A percentile compares a stretch with the other conserved stretches of the same genome.
Evolutionary conservation across 2,888 invertebrate species (phyloP).

Genomic region (Kryphioiulus occultus): DNA sequence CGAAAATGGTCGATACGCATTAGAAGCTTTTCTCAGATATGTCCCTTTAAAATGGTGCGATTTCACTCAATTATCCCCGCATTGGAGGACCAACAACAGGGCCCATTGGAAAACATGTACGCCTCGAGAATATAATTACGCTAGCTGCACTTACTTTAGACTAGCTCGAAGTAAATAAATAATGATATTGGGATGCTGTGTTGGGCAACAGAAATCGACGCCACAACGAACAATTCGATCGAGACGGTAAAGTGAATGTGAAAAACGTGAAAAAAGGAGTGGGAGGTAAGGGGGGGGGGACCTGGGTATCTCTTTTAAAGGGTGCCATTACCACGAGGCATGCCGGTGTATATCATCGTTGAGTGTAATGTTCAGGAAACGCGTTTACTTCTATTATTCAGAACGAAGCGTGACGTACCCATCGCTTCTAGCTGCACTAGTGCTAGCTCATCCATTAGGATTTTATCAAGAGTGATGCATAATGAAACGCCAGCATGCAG

Average conservation of each 20-base stretch:
- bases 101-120: background rate
- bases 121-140: background rate
- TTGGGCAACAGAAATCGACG: constrained; percentile 11
- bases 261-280: background rate
- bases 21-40: too few relatives aligned
- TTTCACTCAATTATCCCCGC: too few relatives aligned
- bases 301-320: background rate
- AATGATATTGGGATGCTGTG: background rate
- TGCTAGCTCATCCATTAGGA: constrained; percentile 21
- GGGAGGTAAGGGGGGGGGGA: background rate
- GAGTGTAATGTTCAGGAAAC: constrained; percentile 39
- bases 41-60: too few relatives aligned
- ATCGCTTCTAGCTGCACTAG: background rate
- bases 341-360: constrained; percentile 38
- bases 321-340: constrained; percentile 12
- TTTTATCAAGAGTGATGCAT: constrained; percentile 39
- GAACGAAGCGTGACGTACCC: constrained; percentile 6
- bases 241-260: background rate
- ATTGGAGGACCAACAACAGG: too few relatives aligned
- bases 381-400: constrained; percentile 20
- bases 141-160: background rate
- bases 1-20: background rate
- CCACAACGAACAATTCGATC: constrained; percentile 13
- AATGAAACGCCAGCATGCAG: constrained; percentile 40
- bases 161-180: background rate